phyloP scores from a whole-genome alignment of 2,888 invertebrate genomes.

The Chrysodeixis includens region DNA sequence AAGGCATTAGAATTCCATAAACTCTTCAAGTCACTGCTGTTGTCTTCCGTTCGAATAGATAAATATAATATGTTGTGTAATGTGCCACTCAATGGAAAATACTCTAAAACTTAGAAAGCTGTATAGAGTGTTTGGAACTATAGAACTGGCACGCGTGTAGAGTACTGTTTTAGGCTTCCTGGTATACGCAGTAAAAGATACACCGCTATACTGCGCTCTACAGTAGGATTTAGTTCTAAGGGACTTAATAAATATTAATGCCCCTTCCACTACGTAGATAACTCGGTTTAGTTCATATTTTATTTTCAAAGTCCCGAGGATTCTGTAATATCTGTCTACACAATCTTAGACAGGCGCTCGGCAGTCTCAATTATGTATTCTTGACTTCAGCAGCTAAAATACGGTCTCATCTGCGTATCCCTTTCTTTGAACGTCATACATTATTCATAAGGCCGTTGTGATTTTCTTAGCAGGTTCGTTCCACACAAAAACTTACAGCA shows the following conservation, averaged over 20 bases:
- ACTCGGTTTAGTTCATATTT: conserved; percentile 11
- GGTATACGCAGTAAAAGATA: background rate
- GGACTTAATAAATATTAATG: conserved; percentile 8
- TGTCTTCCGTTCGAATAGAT: conserved; percentile 69
- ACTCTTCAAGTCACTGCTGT: conserved; percentile 64
- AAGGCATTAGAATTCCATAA: conserved; percentile 78
- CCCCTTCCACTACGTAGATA: background rate
- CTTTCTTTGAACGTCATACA: conserved; percentile 76
- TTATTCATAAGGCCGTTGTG: conserved; percentile 78
- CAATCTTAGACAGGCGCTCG: conserved; percentile 50
- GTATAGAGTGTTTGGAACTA: too few relatives aligned
- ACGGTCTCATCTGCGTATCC: conserved; percentile 79
- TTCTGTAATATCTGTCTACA: conserved; percentile 44
- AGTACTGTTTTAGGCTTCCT: conserved; percentile 1
- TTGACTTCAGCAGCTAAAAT: conserved; percentile 75
- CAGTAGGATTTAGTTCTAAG: background rate
- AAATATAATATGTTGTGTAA: conserved; percentile 68
- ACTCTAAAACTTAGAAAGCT: conserved; percentile 44
- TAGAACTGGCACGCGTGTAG: conserved; percentile 32
- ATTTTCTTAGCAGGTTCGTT: conserved; percentile 76
- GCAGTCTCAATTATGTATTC: conserved; percentile 80
- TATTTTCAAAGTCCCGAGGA: conserved; percentile 31
- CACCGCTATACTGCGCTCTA: background rate
- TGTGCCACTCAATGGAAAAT: conserved; percentile 45
- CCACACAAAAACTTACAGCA: conserved; percentile 9